Percentiles rank a stretch among this genome's conserved stretches.
These are phyloP conservation scores for Hipposideros armiger DNA, from an alignment of 2,113 vertebrate species.

Conservation along the genomic window DNA sequence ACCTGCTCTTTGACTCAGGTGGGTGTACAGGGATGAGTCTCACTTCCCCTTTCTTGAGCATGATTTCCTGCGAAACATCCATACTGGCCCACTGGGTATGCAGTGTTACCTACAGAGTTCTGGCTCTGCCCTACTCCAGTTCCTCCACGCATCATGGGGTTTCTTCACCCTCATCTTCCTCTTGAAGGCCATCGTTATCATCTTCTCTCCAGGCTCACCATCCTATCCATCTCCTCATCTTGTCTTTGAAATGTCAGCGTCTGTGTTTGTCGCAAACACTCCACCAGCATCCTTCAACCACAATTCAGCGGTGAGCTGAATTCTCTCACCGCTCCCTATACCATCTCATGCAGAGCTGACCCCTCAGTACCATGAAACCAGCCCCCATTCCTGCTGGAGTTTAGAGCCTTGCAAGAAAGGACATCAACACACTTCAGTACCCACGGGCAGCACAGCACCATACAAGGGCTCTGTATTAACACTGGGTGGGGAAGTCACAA, in stretches of 20 bases:
- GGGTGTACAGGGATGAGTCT: not conserved
- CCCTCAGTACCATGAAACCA: not conserved
- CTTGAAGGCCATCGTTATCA: not conserved
- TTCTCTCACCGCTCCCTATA: not conserved
- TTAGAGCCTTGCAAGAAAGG: not conserved
- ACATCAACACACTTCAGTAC: not conserved
- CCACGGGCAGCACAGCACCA: not conserved
- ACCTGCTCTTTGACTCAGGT: not conserved
- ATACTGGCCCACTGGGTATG: too few relatives aligned
- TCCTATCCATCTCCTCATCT: too few relatives aligned
- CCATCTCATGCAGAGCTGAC: not conserved
- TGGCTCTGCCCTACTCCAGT: not conserved
- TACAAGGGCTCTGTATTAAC: not conserved
- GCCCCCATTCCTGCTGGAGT: not conserved
- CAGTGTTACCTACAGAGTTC: not conserved
- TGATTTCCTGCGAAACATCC: not conserved
- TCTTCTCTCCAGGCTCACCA: not conserved
- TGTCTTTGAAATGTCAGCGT: not conserved
- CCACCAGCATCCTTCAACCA: not conserved
- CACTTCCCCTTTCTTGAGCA: not conserved
- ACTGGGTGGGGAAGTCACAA: not conserved
- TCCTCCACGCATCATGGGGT: not conserved
- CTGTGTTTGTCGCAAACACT: not conserved
- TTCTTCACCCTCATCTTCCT: not conserved
- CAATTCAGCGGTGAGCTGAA: not conserved